Base-by-base conservation (phyloP, 1,140 invertebrate genomes). In the Lethocerus indicus region DNA sequence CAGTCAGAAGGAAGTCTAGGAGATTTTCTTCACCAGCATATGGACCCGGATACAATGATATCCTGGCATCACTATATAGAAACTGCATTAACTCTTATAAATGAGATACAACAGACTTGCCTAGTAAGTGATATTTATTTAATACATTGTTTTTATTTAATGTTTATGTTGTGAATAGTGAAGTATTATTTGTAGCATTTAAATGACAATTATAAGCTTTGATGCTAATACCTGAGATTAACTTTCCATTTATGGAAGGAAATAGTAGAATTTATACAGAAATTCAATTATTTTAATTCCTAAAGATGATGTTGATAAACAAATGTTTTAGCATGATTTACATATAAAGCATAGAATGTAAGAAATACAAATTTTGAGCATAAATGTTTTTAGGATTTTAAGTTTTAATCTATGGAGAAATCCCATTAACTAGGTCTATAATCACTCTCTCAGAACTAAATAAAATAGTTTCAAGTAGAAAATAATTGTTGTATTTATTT, bases 61-160 rank as follows among this genome's bases (percentile, higher is more conserved):
- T 66, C 67, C 51, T 79, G 81, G 74, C 67, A 76, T 40, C 62
- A 66, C 24, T 78, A 81, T 67, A 65, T 75, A 21, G 63, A 65
- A 39, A 68, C 63, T 25, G 63, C 72, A 35, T 59, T 83, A 47
- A 58, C 63, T 25, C 72, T 76, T 58, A 67, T 74, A 7, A 82
- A 81, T 61, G 72, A 73, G 48, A 70, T 64, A 54, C 77, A 81
- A 59, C 62, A 72, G 57, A 67, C 72, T 48, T 49, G 62, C 53
- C 56, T 74, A 64, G 73, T 74, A 63, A 60, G 59, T 63, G n/a
- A n/a, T n/a, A n/a, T 42, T 49, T 50, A 29, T 49, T 54, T 48
- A 39, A 29, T 45, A 53, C 32, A 54, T 43, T 45, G 24, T 3
- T 41, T 36, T 48, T 39, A 26, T 43, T 47, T 36, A 53, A 28